Base-by-base conservation (phyloP, 1,140 invertebrate species). In the Conus ventricosus region DNA sequence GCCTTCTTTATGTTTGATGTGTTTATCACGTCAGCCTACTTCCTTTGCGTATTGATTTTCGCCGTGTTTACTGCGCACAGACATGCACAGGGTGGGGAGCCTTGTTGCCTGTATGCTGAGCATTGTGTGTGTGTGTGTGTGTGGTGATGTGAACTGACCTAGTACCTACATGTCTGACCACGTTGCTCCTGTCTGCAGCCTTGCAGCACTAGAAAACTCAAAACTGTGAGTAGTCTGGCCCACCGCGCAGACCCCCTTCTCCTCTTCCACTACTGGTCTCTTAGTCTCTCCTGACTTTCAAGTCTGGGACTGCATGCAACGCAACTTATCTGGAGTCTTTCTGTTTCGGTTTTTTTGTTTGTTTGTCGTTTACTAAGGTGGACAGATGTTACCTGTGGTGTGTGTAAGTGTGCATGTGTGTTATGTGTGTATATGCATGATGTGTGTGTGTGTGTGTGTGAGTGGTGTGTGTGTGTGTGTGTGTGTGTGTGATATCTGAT, bases 101-200 rank as follows among this genome's bases (percentile, higher is more conserved):
- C 39, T 39, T 39, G 39, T 39, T 39, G 39, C 39, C 39, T 39
- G 39, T 39, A 39, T 39, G 15, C 17, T n/a, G 67, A n/a, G 39
- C 67, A 8, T 13, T 20, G 17, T 71, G 67, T 10, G 67, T 71
- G 67, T 20, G 17, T 71, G 67, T 10, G 67, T 71, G 67, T 23
- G 67, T 60, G 15, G 57, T 60, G 8, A 15, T 54, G 39, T 81
- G 80, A 53, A 81, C 51, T 81, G 80, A 81, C 20, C 20, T 4
- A 54, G 6, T 20, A 23, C n/a, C n/a, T n/a, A n/a, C n/a, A n/a
- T 81, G 80, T 23, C 80, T 81, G 39, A 81, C 82, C 23, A 10
- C 11, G 23, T n/a, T 84, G 57, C 85, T 87, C 87, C 60, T 88
- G 27, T 88, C 82, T 63, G 81, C 87, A 88, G 87, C 87, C 51